Evolutionary conservation across 2,797 vertebrate genomes (phyloP).

Genomic region (Argyrosomus regius): DNA sequence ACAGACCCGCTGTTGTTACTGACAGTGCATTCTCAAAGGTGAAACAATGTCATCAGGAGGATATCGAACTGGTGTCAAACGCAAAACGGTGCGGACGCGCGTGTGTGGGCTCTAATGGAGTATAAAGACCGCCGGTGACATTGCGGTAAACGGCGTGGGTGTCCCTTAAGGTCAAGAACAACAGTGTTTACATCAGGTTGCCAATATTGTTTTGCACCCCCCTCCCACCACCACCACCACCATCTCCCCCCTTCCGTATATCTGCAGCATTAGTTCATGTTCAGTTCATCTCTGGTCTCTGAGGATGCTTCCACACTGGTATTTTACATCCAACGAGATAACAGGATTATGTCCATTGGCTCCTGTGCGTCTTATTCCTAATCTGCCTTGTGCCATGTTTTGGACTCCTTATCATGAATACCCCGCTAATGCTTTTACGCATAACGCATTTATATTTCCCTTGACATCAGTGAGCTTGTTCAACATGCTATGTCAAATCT

Average conservation of each 20-base stretch:
- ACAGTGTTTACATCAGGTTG: constrained; percentile 68
- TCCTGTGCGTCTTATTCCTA: constrained; percentile 64
- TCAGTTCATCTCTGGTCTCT: constrained; percentile 75
- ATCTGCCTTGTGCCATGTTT: constrained; percentile 72
- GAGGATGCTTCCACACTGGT: constrained; percentile 71
- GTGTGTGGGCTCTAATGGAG: constrained; percentile 48
- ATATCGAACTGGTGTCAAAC: constrained; percentile 54
- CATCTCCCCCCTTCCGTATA: constrained; percentile 18
- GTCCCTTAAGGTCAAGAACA: constrained; percentile 79
- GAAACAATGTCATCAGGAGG: constrained; percentile 74
- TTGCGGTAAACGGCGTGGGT: constrained; percentile 79
- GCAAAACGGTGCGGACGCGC: constrained; percentile 36
- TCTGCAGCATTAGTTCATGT: constrained; percentile 77
- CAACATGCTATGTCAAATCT: constrained; percentile 41
- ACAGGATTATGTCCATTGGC: constrained; percentile 75
- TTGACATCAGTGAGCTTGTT: constrained; percentile 55
- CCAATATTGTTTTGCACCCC: constrained; percentile 31
- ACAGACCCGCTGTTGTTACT: constrained; percentile 3
- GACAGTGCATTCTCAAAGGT: constrained; percentile 64
- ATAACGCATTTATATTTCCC: constrained; percentile 64
- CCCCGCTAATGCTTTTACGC: constrained; percentile 73
- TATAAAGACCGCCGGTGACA: constrained; percentile 65
- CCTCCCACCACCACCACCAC: neutral
- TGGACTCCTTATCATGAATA: constrained; percentile 66
- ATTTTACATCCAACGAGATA: constrained; percentile 74